Percentiles rank a stretch among this genome's conserved stretches.
phyloP scores from a whole-genome alignment of 2,113 vertebrate genomes.

The Oxyura jamaicensis region DNA sequence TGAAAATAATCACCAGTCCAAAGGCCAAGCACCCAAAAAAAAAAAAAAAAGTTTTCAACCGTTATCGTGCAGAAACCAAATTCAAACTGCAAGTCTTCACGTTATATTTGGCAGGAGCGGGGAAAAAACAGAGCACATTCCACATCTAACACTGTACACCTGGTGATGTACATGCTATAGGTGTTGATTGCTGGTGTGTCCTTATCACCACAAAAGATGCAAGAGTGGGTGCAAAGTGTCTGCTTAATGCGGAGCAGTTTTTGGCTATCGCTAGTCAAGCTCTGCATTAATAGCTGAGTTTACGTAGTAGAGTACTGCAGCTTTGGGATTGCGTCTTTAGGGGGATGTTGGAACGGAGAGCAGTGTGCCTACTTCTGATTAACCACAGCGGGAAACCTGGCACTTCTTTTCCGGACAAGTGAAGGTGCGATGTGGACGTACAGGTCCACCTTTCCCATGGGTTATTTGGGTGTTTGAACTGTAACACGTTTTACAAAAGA shows the following conservation, averaged over 20 bases:
- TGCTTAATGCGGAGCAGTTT: too few species aligned
- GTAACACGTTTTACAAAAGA: not conserved
- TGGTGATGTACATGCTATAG: not conserved
- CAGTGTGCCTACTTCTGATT: not conserved
- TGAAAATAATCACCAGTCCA: not conserved
- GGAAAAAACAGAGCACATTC: not conserved
- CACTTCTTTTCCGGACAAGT: not conserved
- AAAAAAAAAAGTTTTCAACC: not conserved
- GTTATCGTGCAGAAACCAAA: not conserved
- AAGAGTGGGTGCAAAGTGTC: not conserved
- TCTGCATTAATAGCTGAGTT: fast-evolving
- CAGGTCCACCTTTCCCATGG: not conserved
- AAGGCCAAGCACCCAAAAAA: not conserved
- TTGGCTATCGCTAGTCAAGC: not conserved
- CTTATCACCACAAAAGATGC: not conserved
- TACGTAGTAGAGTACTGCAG: fast-evolving
- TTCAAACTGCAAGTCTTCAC: not conserved
- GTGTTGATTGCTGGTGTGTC: fast-evolving
- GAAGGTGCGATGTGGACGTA: fast-evolving
- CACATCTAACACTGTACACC: not conserved
- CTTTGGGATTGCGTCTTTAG: not conserved
- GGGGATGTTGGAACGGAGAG: not conserved
- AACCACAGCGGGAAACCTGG: not conserved
- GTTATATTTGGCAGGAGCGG: fast-evolving
- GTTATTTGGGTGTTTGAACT: not conserved